Percentiles rank a stretch among this genome's conserved stretches.
Evolutionary conservation across 2,797 vertebrate species (phyloP).

Genomic region (Podargus strigoides): DNA sequence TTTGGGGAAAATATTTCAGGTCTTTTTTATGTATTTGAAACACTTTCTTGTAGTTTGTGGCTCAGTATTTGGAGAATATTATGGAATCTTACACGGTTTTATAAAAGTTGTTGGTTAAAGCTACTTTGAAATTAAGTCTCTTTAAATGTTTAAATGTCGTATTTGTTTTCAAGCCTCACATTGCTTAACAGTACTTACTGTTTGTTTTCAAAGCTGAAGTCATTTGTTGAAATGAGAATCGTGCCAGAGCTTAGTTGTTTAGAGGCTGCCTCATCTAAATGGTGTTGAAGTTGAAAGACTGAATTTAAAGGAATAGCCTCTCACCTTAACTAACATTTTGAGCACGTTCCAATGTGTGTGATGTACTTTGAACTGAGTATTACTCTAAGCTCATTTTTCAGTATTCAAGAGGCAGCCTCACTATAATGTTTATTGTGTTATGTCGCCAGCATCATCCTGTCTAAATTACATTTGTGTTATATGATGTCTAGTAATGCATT

Average conservation of each 20-base stretch:
- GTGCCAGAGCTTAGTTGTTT: background rate
- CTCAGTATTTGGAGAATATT: background rate
- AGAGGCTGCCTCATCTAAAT: background rate
- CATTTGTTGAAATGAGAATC: constrained; percentile 45
- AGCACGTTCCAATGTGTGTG: background rate
- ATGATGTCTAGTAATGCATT: background rate
- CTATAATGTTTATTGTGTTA: too few species aligned
- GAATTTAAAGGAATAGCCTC: background rate
- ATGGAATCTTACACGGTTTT: background rate
- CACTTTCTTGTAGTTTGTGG: background rate
- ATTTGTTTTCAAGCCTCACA: constrained; percentile 19
- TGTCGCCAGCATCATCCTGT: background rate
- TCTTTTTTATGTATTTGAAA: background rate
- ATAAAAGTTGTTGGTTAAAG: background rate
- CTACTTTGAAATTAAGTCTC: background rate
- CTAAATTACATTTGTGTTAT: background rate
- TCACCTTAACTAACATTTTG: background rate
- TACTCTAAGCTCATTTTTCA: background rate
- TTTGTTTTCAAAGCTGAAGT: constrained; percentile 58
- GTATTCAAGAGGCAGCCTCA: background rate
- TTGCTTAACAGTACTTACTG: constrained; percentile 24
- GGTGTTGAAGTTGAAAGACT: background rate
- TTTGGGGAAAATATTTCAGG: background rate
- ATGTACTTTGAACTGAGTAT: background rate
- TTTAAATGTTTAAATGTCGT: background rate